Conservation (phyloP, 2,888 invertebrate species). For the Hypena proboscidalis region DNA sequence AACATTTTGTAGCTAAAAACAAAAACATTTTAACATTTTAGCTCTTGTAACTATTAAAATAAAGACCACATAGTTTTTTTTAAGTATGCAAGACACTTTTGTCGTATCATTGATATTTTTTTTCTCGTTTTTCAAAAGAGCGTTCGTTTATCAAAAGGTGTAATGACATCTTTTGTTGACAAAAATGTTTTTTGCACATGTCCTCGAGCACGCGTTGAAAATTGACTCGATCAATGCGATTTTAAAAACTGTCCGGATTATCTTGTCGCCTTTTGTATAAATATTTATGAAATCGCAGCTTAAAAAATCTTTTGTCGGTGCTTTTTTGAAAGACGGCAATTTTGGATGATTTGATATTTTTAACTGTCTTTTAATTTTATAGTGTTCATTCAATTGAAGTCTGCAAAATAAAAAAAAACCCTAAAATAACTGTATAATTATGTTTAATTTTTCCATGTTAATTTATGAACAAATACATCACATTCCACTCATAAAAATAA, state of each 20-base stretch:
- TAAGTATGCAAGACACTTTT: slow-evolving; percentile 38
- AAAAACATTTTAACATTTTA: neutral
- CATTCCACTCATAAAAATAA: slow-evolving; percentile 4
- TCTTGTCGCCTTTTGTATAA: slow-evolving; percentile 48
- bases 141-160: slow-evolving; percentile 66
- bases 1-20: slow-evolving; percentile 16
- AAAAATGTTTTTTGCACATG: slow-evolving; percentile 65
- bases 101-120: slow-evolving; percentile 65
- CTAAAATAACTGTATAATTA: no score
- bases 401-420: no score
- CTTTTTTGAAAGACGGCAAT: neutral
- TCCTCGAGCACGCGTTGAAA: slow-evolving; percentile 74
- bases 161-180: slow-evolving; percentile 52
- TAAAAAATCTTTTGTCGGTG: slow-evolving; percentile 31
- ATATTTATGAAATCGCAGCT: slow-evolving; percentile 38
- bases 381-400: slow-evolving; percentile 1
- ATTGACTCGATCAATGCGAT: slow-evolving; percentile 50
- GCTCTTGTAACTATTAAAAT: slow-evolving; percentile 5
- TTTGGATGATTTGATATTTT: neutral
- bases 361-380: neutral
- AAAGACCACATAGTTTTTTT: slow-evolving; percentile 8
- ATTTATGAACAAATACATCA: slow-evolving; percentile 7
- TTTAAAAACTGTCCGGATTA: slow-evolving; percentile 43
- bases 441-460: no score
- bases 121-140: slow-evolving; percentile 57